A percentile compares a stretch with the other conserved stretches of the same genome.
Evolutionary conservation across 2,888 invertebrate species (phyloP).

Genomic region (Ornithoptera alexandrae): DNA sequence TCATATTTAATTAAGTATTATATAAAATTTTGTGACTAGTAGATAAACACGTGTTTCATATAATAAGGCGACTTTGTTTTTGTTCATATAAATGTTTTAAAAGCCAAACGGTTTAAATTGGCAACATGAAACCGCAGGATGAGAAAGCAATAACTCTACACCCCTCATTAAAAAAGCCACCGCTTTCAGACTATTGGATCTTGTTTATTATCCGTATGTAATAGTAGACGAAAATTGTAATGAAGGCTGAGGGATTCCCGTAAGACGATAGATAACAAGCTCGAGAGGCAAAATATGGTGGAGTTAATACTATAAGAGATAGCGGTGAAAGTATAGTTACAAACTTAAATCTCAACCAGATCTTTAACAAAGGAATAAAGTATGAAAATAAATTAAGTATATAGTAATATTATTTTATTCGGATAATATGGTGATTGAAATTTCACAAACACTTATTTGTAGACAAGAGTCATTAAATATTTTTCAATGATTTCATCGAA

Average conservation of each 20-base stretch:
- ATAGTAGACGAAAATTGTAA: slow-evolving; percentile 74
- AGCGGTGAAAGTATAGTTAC: slow-evolving; percentile 20
- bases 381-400: too few relatives aligned
- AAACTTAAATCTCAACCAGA: neutral
- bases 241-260: slow-evolving; percentile 66
- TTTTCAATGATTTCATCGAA: too few relatives aligned
- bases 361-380: too few relatives aligned
- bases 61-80: too few relatives aligned
- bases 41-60: too few relatives aligned
- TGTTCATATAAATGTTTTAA: neutral
- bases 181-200: slow-evolving; percentile 43
- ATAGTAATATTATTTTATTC: too few relatives aligned
- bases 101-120: slow-evolving; percentile 32
- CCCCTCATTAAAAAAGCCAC: slow-evolving; percentile 45
- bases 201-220: slow-evolving; percentile 65
- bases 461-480: too few relatives aligned
- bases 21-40: too few relatives aligned
- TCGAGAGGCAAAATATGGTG: slow-evolving; percentile 44
- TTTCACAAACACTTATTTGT: too few relatives aligned
- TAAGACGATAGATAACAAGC: slow-evolving; percentile 71
- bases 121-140: slow-evolving; percentile 40
- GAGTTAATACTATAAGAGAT: slow-evolving; percentile 30
- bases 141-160: slow-evolving; percentile 31
- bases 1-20: too few relatives aligned
- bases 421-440: too few relatives aligned